A percentile compares a stretch with the other conserved stretches of the same genome.
Evolutionary conservation across 2,113 vertebrate genomes (phyloP).

Genomic region (Centropus bengalensis): DNA sequence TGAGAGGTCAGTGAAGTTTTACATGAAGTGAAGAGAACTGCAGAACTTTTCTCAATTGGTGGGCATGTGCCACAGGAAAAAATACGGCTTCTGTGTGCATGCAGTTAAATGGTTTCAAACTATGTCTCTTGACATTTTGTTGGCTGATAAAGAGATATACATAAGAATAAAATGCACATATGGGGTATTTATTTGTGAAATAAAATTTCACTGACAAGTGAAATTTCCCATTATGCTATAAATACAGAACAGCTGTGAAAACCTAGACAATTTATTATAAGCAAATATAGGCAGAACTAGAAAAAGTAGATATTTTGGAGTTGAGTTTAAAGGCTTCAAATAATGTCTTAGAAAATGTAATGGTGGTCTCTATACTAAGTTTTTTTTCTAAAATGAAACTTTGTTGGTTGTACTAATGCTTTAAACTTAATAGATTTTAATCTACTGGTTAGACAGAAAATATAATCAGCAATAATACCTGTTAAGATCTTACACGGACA

Average conservation of each 20-base stretch:
- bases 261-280: neutral
- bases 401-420: neutral
- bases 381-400: neutral
- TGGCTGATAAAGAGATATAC: slow-evolving; percentile 13
- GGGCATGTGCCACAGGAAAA: neutral
- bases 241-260: slow-evolving; percentile 63
- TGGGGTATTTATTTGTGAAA: slow-evolving; percentile 46
- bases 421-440: neutral
- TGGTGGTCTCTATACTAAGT: neutral
- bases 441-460: neutral
- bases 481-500: neutral
- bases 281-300: neutral
- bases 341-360: neutral
- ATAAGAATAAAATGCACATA: slow-evolving; percentile 27
- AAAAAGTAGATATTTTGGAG: slow-evolving; percentile 29
- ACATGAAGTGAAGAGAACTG: neutral
- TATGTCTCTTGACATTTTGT: slow-evolving; percentile 37
- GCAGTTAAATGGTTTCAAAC: neutral
- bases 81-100: neutral
- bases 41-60: neutral
- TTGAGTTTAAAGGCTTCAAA: neutral
- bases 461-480: neutral
- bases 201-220: slow-evolving; percentile 29
- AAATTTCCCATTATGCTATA: slow-evolving; percentile 41
- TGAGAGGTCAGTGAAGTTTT: slow-evolving; percentile 15